phyloP scores from a whole-genome alignment of 2,797 vertebrate species.

The Salmo trutta region DNA sequence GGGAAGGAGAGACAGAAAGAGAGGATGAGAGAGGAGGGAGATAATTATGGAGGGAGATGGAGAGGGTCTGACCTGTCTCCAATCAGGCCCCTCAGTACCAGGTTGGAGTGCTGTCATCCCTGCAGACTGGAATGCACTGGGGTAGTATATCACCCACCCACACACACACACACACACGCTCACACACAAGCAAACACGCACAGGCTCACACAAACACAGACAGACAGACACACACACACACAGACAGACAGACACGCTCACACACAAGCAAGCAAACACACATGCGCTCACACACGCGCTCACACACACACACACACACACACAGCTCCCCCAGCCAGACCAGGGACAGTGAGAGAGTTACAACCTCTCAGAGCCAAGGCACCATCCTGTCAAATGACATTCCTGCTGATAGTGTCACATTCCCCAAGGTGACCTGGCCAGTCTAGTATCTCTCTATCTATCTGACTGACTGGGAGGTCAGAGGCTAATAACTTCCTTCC shows the following conservation, averaged over 20 bases:
- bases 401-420: constrained; percentile 38
- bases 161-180: background rate
- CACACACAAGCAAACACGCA: no score
- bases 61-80: constrained; percentile 4
- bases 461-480: background rate
- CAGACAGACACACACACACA: background rate
- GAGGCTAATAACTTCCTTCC: background rate
- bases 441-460: background rate
- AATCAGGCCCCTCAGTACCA: no score
- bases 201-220: background rate
- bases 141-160: background rate
- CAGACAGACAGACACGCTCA: background rate
- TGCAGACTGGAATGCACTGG: constrained; percentile 17
- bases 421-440: constrained; percentile 15
- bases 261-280: background rate
- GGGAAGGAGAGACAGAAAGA: no score
- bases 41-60: background rate
- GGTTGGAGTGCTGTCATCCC: constrained; percentile 6
- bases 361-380: background rate
- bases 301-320: background rate
- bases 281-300: background rate
- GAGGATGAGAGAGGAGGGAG: background rate
- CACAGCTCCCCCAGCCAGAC: background rate
- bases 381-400: constrained; percentile 23
- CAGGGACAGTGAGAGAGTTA: constrained; percentile 18